Evolutionary conservation across 2,797 vertebrate species (phyloP).

Genomic region (Myotis findleyi): DNA sequence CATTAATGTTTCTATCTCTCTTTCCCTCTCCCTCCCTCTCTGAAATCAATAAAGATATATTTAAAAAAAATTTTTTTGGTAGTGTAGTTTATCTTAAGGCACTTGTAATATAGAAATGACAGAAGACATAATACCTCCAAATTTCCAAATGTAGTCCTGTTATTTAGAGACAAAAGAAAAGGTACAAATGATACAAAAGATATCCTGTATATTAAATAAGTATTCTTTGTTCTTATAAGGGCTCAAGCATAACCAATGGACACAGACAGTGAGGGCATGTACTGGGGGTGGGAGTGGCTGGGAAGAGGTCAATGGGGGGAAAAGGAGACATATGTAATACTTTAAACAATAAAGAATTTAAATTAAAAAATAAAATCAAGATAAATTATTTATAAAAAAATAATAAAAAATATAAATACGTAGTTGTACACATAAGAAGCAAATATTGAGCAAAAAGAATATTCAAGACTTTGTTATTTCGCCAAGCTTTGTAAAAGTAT

Average conservation of each 20-base stretch:
- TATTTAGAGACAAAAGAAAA: not conserved
- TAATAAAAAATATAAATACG: constrained; percentile 23
- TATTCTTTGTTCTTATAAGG: not conserved
- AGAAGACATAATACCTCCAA: not conserved
- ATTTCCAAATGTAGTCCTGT: not conserved
- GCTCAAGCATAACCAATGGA: too few species aligned
- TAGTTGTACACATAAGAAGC: not conserved
- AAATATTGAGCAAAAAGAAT: not conserved
- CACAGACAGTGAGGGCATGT: too few species aligned
- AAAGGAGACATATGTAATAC: too few species aligned
- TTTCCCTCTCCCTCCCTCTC: too few species aligned
- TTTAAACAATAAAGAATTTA: too few species aligned
- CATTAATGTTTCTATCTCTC: too few species aligned
- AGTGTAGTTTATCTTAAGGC: not conserved
- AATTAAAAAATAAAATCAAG: too few species aligned
- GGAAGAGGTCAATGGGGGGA: too few species aligned
- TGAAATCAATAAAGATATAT: too few species aligned
- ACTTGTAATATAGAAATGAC: not conserved
- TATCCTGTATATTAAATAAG: not conserved
- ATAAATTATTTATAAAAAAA: not conserved
- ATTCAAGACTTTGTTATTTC: not conserved
- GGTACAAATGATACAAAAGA: not conserved
- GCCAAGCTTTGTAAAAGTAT: not conserved
- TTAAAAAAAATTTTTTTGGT: not conserved
- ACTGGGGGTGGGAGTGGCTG: too few species aligned